Evolutionary conservation across 2,888 invertebrate species (phyloP).

Genomic region (Heliconius charithonia): DNA sequence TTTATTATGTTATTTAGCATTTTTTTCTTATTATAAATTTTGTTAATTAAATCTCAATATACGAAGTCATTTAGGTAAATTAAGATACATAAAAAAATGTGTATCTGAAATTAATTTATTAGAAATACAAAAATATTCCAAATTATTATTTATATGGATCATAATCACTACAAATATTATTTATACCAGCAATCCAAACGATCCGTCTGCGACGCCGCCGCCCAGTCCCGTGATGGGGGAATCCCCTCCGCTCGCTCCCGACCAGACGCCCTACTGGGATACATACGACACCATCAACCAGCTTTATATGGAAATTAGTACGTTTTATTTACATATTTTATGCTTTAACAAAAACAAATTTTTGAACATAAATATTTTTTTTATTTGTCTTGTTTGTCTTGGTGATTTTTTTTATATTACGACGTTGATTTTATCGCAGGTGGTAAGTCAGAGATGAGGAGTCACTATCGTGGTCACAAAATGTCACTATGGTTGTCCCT

Average conservation of each 20-base stretch:
- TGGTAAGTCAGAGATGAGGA: conserved; percentile 89
- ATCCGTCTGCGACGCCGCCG: conserved; percentile 81
- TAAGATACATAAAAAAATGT: background rate
- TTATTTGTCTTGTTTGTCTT: conserved; percentile 42
- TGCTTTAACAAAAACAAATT: background rate
- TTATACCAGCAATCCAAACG: conserved; percentile 84
- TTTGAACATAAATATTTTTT: conserved; percentile 42
- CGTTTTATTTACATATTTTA: conserved; percentile 54
- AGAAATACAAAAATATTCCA: background rate
- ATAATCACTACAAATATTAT: conserved; percentile 16
- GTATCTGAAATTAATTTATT: background rate
- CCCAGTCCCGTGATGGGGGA: conserved; percentile 77
- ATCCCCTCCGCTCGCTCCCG: conserved; percentile 69
- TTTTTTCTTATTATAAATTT: background rate
- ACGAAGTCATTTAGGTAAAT: background rate
- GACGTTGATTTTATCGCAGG: conserved; percentile 69
- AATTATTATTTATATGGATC: conserved; percentile 1
- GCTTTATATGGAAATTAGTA: conserved; percentile 92
- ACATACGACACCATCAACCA: conserved; percentile 96
- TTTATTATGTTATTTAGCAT: background rate
- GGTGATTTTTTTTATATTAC: too few relatives aligned
- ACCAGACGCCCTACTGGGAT: conserved; percentile 91
- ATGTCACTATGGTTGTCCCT: conserved; percentile 96
- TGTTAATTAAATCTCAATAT: too few relatives aligned
- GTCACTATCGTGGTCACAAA: conserved; percentile 97